These are phyloP conservation scores for Myotis planiceps DNA, from an alignment of 2,797 vertebrate species.

Conservation along the genomic window DNA sequence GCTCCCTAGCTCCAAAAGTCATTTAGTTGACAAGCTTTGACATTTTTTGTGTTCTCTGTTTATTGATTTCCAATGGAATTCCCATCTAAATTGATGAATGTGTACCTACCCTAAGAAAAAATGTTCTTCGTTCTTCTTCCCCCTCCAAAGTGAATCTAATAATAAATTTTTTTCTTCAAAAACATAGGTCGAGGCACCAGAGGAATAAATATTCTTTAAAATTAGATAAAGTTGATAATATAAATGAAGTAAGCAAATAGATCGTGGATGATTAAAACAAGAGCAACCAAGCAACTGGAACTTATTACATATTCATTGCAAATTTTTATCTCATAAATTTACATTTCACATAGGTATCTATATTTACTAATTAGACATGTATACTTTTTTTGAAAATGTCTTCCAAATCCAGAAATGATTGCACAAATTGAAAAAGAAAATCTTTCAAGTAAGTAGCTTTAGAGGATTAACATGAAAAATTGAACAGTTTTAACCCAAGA, in stretches of 20 bases:
- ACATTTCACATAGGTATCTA: not conserved
- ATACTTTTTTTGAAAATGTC: not conserved
- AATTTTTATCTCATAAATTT: not conserved
- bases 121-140: conserved; percentile 10
- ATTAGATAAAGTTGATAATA: conserved; percentile 30
- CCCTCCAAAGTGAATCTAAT: not conserved
- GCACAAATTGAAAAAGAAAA: not conserved
- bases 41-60: conserved; percentile 72
- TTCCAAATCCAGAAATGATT: not conserved
- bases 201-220: not conserved
- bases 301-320: not conserved
- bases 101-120: conserved; percentile 37
- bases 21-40: conserved; percentile 76
- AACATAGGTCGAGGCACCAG: not conserved
- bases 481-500: not conserved
- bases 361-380: not conserved
- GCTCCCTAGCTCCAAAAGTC: conserved; percentile 40
- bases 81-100: conserved; percentile 79
- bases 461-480: not conserved
- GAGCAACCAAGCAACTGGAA: not conserved
- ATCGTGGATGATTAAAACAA: not conserved
- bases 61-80: conserved; percentile 79
- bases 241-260: not conserved
- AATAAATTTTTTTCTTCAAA: conserved; percentile 30
- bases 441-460: not conserved